Conservation (phyloP, 2,888 invertebrate genomes). For the Lucinisca nassula region DNA sequence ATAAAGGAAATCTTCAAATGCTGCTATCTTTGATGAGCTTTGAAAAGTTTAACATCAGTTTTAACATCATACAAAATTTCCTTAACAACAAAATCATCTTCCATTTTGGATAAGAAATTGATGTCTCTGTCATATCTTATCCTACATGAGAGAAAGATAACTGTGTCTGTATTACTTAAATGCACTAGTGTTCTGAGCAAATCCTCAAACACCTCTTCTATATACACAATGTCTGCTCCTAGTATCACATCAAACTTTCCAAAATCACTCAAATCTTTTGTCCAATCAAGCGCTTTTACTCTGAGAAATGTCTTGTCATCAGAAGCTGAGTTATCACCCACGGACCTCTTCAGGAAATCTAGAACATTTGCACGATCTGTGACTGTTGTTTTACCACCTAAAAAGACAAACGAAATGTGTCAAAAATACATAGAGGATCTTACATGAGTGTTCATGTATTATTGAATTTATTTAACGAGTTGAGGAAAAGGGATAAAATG, state of each 20-base stretch:
- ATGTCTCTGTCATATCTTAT: constrained; percentile 85
- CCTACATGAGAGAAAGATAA: constrained; percentile 83
- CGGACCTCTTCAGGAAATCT: constrained; percentile 72
- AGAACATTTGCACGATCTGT: constrained; percentile 83
- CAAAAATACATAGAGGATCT: no score
- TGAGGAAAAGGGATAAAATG: no score
- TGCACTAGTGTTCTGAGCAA: constrained; percentile 79
- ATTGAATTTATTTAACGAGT: no score
- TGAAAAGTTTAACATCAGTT: constrained; percentile 82
- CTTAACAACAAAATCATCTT: constrained; percentile 74
- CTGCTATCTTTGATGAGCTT: constrained; percentile 60
- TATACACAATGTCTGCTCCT: constrained; percentile 87
- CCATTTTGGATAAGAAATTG: constrained; percentile 79
- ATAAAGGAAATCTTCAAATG: background rate
- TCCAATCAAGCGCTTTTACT: constrained; percentile 83
- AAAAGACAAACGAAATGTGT: no score
- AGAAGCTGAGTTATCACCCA: constrained; percentile 72
- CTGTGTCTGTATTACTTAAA: constrained; percentile 71
- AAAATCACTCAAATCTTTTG: constrained; percentile 71
- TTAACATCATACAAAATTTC: constrained; percentile 78
- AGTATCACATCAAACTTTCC: constrained; percentile 83
- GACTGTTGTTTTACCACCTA: constrained; percentile 81
- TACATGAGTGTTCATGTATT: no score
- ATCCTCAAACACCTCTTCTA: constrained; percentile 86
- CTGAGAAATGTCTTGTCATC: constrained; percentile 43